Evolutionary conservation across 2,113 vertebrate species (phyloP).

Genomic region (Cepphus grylle): DNA sequence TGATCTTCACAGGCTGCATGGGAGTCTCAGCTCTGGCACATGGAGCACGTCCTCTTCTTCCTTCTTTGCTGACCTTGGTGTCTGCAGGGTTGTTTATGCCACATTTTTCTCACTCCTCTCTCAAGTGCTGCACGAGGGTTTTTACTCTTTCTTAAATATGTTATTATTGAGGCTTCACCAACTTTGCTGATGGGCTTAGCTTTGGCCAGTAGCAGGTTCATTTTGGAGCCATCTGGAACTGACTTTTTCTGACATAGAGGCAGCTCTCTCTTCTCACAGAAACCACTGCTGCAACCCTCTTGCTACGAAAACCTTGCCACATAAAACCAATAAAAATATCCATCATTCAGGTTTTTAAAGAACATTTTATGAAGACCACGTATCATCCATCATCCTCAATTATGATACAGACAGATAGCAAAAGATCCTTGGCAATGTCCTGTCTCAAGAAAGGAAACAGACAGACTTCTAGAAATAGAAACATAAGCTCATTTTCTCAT

Average conservation of each 20-base stretch:
- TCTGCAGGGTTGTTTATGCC: not conserved
- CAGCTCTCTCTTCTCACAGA: not conserved
- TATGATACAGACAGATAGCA: not conserved
- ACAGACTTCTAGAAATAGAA: not conserved
- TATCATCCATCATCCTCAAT: not conserved
- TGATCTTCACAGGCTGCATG: not conserved
- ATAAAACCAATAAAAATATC: not conserved
- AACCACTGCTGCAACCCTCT: not conserved
- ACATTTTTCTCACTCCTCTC: not conserved
- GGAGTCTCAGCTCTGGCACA: not conserved
- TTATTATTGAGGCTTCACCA: not conserved
- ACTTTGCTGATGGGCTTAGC: not conserved
- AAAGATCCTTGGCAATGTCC: not conserved
- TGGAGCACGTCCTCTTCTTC: not conserved
- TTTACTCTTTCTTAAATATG: not conserved
- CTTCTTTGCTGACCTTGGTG: not conserved
- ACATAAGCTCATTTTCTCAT: not conserved
- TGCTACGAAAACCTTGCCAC: not conserved
- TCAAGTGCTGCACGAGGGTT: fast-evolving
- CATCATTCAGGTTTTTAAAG: not conserved
- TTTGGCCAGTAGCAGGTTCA: not conserved
- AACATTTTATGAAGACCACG: not conserved
- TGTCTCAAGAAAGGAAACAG: not conserved
- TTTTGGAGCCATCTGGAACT: not conserved
- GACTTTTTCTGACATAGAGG: too few species aligned